phyloP scores from a whole-genome alignment of 2,113 vertebrate genomes.

The Colinus virginianus region DNA sequence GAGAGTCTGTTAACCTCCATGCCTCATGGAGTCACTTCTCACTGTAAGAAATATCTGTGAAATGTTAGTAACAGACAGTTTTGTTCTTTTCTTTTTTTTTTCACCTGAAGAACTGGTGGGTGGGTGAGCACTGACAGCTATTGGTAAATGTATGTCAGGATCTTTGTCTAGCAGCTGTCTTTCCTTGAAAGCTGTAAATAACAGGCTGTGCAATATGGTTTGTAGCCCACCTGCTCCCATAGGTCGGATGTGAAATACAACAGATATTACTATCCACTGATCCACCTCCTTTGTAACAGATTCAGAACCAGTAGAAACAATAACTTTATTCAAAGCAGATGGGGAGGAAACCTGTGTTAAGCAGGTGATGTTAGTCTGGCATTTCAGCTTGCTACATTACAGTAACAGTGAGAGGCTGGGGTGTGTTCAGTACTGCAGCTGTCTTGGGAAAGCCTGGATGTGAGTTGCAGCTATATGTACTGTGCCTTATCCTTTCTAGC shows the following conservation, averaged over 20 bases:
- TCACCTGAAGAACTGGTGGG: neutral
- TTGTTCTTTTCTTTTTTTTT: neutral
- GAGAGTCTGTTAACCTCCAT: neutral
- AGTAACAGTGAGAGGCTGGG: neutral
- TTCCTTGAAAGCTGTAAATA: neutral
- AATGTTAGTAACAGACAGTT: neutral
- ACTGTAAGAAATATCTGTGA: neutral
- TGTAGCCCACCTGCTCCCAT: neutral
- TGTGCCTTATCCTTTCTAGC: neutral
- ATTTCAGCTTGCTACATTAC: neutral
- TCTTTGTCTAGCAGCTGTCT: neutral
- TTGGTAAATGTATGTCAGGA: neutral
- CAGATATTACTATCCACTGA: accelerated
- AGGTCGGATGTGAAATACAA: neutral
- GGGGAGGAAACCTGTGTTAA: neutral
- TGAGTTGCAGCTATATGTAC: accelerated
- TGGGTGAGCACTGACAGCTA: neutral
- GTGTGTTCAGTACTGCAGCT: accelerated
- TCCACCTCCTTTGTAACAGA: neutral
- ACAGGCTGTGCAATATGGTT: neutral
- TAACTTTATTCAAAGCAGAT: neutral
- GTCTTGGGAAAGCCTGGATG: accelerated
- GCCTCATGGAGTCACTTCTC: neutral
- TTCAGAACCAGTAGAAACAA: neutral
- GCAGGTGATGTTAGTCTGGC: neutral